A percentile compares a stretch with the other conserved stretches of the same genome.
These are phyloP conservation scores for Cyclophora punctaria DNA, from an alignment of 2,888 invertebrate species.

Conservation along the genomic window DNA sequence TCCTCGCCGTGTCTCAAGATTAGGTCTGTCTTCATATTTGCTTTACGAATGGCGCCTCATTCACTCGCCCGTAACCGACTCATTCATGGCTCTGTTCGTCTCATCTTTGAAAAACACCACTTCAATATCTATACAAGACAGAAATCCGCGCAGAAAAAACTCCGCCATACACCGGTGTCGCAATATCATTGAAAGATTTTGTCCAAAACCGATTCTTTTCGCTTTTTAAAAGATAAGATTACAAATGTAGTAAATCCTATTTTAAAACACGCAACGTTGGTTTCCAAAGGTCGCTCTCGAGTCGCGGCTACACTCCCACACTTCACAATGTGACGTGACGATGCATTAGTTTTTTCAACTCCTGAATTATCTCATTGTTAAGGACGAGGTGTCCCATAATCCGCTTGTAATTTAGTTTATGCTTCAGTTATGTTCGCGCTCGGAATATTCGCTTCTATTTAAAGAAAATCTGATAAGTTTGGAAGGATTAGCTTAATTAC, in stretches of 20 bases:
- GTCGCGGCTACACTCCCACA: conserved; percentile 56
- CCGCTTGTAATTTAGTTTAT: conserved; percentile 50
- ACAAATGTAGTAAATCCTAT: conserved; percentile 61
- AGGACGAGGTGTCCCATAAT: conserved; percentile 53
- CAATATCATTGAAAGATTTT: conserved; percentile 53
- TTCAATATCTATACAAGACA: conserved; percentile 17
- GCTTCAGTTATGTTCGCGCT: conserved; percentile 24
- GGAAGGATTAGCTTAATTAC: background rate
- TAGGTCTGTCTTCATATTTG: conserved; percentile 37
- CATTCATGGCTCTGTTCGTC: conserved; percentile 38
- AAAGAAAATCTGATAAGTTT: background rate
- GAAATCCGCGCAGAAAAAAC: conserved; percentile 10
- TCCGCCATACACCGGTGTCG: conserved; percentile 37
- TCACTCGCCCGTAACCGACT: conserved; percentile 26
- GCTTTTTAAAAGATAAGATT: conserved; percentile 53
- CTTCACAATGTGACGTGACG: conserved; percentile 51
- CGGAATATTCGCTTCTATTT: conserved; percentile 10
- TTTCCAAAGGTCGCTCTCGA: conserved; percentile 53
- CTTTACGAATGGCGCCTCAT: conserved; percentile 32
- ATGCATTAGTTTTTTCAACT: conserved; percentile 43
- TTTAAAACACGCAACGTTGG: conserved; percentile 66
- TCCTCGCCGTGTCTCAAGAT: conserved; percentile 26
- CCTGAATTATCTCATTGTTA: conserved; percentile 43
- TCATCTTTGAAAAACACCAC: conserved; percentile 23
- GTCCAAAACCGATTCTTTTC: conserved; percentile 44